A percentile compares a stretch with the other conserved stretches of the same genome.
phyloP scores from a whole-genome alignment of 2,888 invertebrate genomes.

The Cantharis lateralis region DNA sequence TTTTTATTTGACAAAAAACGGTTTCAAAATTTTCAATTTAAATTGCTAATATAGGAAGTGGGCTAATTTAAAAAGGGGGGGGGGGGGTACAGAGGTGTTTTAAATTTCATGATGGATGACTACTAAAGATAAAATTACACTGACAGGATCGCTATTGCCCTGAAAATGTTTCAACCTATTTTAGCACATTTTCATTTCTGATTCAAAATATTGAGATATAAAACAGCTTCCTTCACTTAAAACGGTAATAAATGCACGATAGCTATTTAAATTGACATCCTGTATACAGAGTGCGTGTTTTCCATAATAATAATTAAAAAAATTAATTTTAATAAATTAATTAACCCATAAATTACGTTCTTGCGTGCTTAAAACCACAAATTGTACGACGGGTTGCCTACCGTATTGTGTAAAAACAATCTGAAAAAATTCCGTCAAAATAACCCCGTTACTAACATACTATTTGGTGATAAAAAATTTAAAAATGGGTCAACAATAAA shows the following conservation, averaged over 20 bases:
- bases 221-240: not conserved
- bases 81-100: no score
- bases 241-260: not conserved
- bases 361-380: not conserved
- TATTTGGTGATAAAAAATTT: not conserved
- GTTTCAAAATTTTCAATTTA: no score
- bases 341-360: not conserved
- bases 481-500: not conserved
- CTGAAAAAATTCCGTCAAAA: not conserved
- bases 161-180: no score
- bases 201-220: no score
- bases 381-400: not conserved
- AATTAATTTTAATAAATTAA: not conserved
- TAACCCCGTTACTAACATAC: not conserved
- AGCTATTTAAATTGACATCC: not conserved
- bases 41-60: no score
- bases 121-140: no score
- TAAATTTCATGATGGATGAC: no score
- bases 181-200: no score
- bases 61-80: no score
- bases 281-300: not conserved
- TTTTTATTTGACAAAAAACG: no score
- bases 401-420: not conserved
- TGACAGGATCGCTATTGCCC: no score
- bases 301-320: not conserved